Evolutionary conservation across 2,113 vertebrate genomes (phyloP).

Genomic region (Dryoscopus gambensis): DNA sequence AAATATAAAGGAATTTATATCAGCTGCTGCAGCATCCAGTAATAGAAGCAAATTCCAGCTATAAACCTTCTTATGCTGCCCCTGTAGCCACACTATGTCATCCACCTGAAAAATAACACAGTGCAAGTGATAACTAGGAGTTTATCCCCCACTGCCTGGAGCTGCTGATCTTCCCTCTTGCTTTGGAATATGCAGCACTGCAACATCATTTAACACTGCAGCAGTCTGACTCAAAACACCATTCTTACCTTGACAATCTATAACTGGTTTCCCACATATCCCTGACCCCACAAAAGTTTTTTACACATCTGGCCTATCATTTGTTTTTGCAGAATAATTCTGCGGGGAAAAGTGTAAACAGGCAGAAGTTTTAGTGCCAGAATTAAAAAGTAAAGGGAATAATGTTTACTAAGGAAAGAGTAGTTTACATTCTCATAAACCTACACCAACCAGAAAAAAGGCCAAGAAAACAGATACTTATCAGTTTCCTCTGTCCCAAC

Average conservation of each 20-base stretch:
- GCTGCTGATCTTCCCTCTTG: neutral
- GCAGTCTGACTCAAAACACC: neutral
- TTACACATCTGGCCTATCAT: neutral
- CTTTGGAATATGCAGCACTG: neutral
- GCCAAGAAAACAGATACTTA: neutral
- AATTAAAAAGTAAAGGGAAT: neutral
- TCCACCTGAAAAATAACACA: neutral
- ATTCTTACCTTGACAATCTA: neutral
- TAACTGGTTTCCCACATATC: neutral
- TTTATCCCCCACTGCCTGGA: neutral
- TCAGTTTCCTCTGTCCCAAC: neutral
- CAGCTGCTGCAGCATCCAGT: neutral
- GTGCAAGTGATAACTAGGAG: accelerated
- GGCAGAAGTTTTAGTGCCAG: neutral
- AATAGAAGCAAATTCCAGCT: neutral
- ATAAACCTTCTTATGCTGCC: neutral
- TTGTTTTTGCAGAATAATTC: neutral
- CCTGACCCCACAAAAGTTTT: neutral
- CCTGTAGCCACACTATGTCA: accelerated
- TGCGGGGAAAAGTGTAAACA: neutral
- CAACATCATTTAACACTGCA: neutral
- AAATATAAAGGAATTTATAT: neutral
- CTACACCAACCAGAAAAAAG: neutral
- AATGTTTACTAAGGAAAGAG: neutral
- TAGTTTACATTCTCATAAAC: neutral